Percentiles rank a stretch among this genome's conserved stretches.
Conservation (phyloP, 2,888 invertebrate species). For the Drosophila prostipennis region DNA sequence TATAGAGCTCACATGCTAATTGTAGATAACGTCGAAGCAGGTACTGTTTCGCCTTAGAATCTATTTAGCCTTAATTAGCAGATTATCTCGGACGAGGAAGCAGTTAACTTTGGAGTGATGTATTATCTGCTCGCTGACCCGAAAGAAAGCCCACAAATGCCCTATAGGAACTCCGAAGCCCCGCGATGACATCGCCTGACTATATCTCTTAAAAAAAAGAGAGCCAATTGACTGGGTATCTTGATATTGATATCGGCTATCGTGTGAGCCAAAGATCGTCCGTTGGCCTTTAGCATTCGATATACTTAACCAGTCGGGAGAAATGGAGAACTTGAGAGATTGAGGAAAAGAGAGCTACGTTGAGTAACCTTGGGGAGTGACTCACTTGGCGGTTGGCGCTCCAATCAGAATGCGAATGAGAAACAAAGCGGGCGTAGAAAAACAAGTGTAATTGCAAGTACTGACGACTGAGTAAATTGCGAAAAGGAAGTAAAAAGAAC, state of each 20-base stretch:
- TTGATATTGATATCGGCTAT: constrained; percentile 32
- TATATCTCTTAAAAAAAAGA: constrained; percentile 13
- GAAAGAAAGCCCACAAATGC: constrained; percentile 34
- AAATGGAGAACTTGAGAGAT: constrained; percentile 12
- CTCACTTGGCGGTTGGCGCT: constrained; percentile 39
- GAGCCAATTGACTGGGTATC: constrained; percentile 1
- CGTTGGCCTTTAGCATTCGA: constrained; percentile 40
- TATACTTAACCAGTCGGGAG: constrained; percentile 5
- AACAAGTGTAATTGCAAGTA: constrained; percentile 20
- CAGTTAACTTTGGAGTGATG: neutral
- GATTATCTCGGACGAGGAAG: neutral
- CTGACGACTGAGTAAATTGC: constrained; percentile 3
- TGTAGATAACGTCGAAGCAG: neutral
- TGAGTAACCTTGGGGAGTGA: constrained; percentile 65
- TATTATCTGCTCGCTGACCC: neutral
- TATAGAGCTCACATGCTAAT: neutral
- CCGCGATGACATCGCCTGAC: constrained; percentile 5
- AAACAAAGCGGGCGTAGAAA: constrained; percentile 22
- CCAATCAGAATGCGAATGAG: constrained; percentile 34
- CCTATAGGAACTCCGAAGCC: constrained; percentile 18
- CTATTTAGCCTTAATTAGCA: neutral
- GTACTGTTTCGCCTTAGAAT: neutral
- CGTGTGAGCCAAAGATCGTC: constrained; percentile 42
- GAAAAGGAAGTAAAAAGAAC: neutral
- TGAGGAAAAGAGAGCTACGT: constrained; percentile 33